phyloP scores from a whole-genome alignment of 2,113 vertebrate genomes.

The Pedetes capensis region DNA sequence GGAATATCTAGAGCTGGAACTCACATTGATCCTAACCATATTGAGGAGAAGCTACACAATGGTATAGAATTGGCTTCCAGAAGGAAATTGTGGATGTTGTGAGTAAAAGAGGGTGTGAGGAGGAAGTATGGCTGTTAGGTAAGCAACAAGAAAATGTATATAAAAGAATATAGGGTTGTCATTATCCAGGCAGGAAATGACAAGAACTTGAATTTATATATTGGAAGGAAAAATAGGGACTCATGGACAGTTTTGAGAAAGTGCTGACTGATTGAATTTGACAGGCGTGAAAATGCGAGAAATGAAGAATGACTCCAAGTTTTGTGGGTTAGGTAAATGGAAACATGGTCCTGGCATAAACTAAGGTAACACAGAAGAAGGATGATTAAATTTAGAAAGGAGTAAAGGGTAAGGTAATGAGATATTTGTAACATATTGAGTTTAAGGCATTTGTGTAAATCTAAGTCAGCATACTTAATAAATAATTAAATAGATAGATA shows the following conservation, averaged over 20 bases:
- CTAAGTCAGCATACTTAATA: not conserved
- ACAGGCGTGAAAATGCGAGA: slow-evolving; percentile 15
- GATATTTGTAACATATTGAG: not conserved
- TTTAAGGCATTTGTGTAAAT: not conserved
- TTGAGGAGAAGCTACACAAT: not conserved
- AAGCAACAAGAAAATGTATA: not conserved
- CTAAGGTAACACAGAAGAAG: not conserved
- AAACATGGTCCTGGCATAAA: slow-evolving; percentile 3
- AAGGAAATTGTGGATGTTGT: not conserved
- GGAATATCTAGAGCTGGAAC: not conserved
- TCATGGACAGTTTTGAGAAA: slow-evolving; percentile 26
- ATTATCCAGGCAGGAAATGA: not conserved
- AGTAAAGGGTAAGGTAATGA: not conserved
- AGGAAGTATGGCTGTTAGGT: not conserved
- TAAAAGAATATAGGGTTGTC: not conserved
- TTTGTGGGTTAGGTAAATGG: slow-evolving; percentile 31
- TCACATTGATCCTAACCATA: not conserved
- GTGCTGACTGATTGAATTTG: slow-evolving; percentile 27
- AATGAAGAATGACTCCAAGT: slow-evolving; percentile 21
- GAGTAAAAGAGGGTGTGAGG: not conserved
- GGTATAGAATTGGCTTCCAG: not conserved
- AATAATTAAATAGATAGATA: not conserved
- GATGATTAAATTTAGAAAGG: not conserved
- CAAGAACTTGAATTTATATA: slow-evolving; percentile 21
- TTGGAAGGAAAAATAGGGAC: not conserved